Conservation (phyloP, 2,113 vertebrate genomes). For the Malaclemys terrapin region DNA sequence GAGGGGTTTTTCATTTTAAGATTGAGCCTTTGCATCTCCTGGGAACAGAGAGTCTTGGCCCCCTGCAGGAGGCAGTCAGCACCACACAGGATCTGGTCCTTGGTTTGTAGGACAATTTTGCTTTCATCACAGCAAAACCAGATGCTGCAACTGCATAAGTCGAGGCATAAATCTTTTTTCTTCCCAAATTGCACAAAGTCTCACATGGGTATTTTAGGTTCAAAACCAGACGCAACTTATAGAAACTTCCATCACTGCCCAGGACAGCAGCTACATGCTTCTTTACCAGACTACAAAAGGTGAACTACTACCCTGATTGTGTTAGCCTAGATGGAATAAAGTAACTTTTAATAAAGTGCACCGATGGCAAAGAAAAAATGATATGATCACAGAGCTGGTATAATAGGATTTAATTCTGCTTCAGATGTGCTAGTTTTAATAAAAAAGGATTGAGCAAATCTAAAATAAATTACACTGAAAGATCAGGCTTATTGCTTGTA, state of each 20-base stretch:
- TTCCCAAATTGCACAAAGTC: neutral
- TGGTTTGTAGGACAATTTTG: neutral
- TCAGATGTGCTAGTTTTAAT: slow-evolving; percentile 88
- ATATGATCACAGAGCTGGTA: slow-evolving; percentile 79
- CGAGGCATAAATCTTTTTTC: neutral
- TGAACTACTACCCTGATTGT: slow-evolving; percentile 73
- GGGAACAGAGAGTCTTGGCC: neutral
- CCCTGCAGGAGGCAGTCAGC: neutral
- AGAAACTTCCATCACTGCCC: neutral
- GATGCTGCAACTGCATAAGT: neutral
- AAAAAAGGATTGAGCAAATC: slow-evolving; percentile 86
- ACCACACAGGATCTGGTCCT: neutral
- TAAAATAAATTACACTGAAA: slow-evolving; percentile 88
- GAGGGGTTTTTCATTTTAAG: neutral
- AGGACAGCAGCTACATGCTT: neutral
- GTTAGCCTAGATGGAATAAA: slow-evolving; percentile 79
- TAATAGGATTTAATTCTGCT: slow-evolving; percentile 88
- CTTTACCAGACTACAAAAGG: slow-evolving; percentile 53
- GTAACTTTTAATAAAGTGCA: slow-evolving; percentile 84
- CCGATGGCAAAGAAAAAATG: slow-evolving; percentile 73
- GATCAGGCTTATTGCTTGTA: slow-evolving; percentile 87
- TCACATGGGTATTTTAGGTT: neutral
- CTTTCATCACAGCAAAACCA: neutral
- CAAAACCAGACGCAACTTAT: neutral
- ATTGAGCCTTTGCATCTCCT: neutral